Evolutionary conservation across 1,140 invertebrate genomes (phyloP).

Genomic region (Ephestia elutella): DNA sequence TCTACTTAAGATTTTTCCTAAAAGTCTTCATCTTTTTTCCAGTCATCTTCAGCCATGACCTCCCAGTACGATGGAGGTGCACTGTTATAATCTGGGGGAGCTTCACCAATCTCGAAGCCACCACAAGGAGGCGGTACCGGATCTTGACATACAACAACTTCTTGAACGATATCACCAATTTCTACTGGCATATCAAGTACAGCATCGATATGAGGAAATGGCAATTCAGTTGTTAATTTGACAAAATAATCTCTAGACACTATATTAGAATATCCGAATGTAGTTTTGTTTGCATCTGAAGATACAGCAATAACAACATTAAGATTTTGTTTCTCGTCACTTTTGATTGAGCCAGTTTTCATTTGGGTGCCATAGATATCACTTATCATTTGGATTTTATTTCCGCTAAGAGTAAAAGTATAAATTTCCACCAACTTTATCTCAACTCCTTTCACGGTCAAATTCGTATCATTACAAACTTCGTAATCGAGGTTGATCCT

Average conservation of each 20-base stretch:
- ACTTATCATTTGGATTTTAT: slow-evolving; percentile 9
- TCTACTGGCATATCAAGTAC: slow-evolving; percentile 26
- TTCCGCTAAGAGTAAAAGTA: slow-evolving; percentile 17
- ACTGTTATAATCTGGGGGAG: neutral
- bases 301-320: slow-evolving; percentile 22
- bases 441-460: slow-evolving; percentile 26
- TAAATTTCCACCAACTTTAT: slow-evolving; percentile 29
- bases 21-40: slow-evolving; percentile 10
- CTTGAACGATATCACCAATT: slow-evolving; percentile 13
- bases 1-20: neutral
- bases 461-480: slow-evolving; percentile 28
- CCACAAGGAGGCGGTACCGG: too few relatives aligned
- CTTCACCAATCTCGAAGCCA: slow-evolving; percentile 20
- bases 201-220: slow-evolving; percentile 29
- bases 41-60: slow-evolving; percentile 24
- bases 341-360: slow-evolving; percentile 21
- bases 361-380: slow-evolving; percentile 24
- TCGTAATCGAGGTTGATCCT: slow-evolving; percentile 28
- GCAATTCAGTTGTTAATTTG: slow-evolving; percentile 22
- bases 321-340: slow-evolving; percentile 17
- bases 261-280: slow-evolving; percentile 28
- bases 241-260: slow-evolving; percentile 30
- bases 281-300: slow-evolving; percentile 11
- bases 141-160: neutral
- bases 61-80: slow-evolving; percentile 29